phyloP scores from a whole-genome alignment of 2,113 vertebrate species.

The Mastomys natalensis region DNA sequence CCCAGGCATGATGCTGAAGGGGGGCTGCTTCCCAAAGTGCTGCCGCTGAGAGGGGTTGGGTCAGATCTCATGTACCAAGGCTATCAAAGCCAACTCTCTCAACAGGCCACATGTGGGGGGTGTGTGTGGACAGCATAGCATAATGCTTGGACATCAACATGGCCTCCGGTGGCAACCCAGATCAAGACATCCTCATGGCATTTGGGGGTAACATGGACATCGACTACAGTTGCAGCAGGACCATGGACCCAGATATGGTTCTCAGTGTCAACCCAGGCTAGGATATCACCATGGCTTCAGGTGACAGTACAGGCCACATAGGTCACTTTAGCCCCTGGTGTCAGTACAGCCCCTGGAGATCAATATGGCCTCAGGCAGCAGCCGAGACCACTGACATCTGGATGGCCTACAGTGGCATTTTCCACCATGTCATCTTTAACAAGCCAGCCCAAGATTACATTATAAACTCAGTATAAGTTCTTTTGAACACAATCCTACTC shows the following conservation, averaged over 20 bases:
- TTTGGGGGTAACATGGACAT: not conserved
- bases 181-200: not conserved
- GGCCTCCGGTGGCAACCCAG: not conserved
- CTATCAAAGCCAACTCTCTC: not conserved
- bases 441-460: not conserved
- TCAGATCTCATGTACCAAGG: not conserved
- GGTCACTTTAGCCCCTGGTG: not conserved
- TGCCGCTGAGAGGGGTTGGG: too few relatives aligned
- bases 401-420: not conserved
- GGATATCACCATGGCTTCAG: not conserved
- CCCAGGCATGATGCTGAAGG: too few relatives aligned
- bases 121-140: too few relatives aligned
- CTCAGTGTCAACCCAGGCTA: not conserved
- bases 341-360: not conserved
- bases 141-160: not conserved
- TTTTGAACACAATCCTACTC: not conserved
- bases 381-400: not conserved
- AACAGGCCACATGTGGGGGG: accelerated
- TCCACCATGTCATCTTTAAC: not conserved
- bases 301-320: not conserved
- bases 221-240: not conserved
- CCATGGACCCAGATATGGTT: not conserved
- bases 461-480: slow-evolving; percentile 12
- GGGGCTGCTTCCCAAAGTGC: not conserved
- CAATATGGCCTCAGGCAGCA: not conserved